Conservation (phyloP, 2,113 vertebrate species). For the Spheniscus mendiculus region DNA sequence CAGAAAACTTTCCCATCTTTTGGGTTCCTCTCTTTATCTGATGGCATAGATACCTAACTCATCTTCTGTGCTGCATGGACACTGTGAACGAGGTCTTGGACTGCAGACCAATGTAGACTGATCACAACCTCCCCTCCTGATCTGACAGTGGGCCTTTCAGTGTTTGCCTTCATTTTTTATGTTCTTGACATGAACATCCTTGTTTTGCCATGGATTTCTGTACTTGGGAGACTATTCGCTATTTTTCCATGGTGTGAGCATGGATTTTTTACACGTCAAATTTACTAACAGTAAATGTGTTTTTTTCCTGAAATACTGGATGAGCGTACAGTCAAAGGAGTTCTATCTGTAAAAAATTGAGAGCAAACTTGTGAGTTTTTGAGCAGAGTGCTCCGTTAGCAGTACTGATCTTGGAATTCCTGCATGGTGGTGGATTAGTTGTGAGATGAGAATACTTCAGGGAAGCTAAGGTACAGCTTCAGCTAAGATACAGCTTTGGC, state of each 20-base stretch:
- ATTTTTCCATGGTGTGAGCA: not conserved
- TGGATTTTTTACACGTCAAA: not conserved
- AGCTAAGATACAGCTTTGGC: not conserved
- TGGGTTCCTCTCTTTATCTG: not conserved
- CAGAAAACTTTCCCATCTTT: not conserved
- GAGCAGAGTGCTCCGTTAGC: not conserved
- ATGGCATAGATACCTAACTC: not conserved
- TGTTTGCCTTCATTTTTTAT: not conserved
- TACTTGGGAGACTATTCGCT: not conserved
- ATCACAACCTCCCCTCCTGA: not conserved
- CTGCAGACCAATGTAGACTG: not conserved
- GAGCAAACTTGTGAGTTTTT: not conserved
- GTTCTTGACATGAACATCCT: not conserved
- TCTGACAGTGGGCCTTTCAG: not conserved
- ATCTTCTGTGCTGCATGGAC: not conserved
- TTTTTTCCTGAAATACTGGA: not conserved
- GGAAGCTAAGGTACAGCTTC: not conserved
- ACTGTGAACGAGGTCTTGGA: not conserved
- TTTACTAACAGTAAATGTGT: not conserved
- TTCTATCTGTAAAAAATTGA: not conserved
- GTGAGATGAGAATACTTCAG: not conserved
- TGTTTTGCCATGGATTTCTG: not conserved
- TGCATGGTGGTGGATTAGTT: not conserved
- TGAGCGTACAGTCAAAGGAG: not conserved
- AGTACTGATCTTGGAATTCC: not conserved